Evolutionary conservation across 2,797 vertebrate species (phyloP), one percentile per base, ranked within the genome.

Genomic region (Anguilla obscura): DNA sequence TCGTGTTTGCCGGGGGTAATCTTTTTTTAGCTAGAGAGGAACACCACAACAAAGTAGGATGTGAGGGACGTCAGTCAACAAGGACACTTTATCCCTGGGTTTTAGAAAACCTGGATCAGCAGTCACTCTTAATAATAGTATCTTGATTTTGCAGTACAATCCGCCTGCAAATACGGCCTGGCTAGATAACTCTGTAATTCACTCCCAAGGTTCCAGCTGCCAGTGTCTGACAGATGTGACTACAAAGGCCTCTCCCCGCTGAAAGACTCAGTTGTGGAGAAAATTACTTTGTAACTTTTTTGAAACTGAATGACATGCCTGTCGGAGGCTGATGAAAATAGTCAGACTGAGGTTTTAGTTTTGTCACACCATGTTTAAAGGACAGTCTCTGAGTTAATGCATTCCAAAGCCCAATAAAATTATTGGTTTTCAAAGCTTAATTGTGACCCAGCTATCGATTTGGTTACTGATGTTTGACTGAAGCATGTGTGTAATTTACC

Each of bases 151-250:
- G 89, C 50, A 8, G 60, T 90, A 87, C 84, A 91, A 92, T 90
- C 92, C 90, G 90, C 91, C 90, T 85, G 92, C 91, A 92, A 93
- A 87, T 93, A 91, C 91, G 92, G 89, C 89, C 86, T 8, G 10
- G 91, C 90, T 91, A 90, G 92, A 93, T 52, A 8, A 90, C 69
- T 92, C 92, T 91, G 89, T 92, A 93, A 94, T 92, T 94, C 93
- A 90, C 90, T 91, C 87, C 40, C 91, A 90, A 94, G 90, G 90
- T 92, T 92, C 90, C 93, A 95, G 91, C 93, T 96, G 94, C 92
- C 93, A 93, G 36, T 91, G 86, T 87, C 88, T 92, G 91, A 93
- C 94, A 92, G 95, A 96, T 96, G 92, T 93, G 92, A 90, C 92
- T 94, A 92, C 93, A 93, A 94, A 94, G 90, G 90, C 91, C 93